Evolutionary conservation across 2,888 invertebrate genomes (phyloP).

Genomic region (Sarcophaga rosellei): DNA sequence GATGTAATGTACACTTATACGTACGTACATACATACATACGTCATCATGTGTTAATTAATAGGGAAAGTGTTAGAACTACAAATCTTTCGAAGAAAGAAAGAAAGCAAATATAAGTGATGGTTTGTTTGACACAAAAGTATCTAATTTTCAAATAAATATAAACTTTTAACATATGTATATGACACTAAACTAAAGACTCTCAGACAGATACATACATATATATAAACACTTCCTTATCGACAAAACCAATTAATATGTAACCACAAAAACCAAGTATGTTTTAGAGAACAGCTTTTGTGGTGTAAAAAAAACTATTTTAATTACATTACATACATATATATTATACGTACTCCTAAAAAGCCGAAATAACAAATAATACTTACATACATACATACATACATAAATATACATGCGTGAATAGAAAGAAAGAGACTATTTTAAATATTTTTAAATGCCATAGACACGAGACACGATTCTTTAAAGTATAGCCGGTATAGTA

Average conservation of each 20-base stretch:
- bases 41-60: slow-evolving; percentile 11
- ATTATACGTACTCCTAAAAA: too few relatives aligned
- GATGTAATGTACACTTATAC: not conserved
- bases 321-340: too few relatives aligned
- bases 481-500: not conserved
- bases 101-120: not conserved
- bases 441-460: not conserved
- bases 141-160: slow-evolving; percentile 13
- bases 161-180: not conserved
- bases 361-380: too few relatives aligned
- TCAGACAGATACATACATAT: too few relatives aligned
- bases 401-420: too few relatives aligned
- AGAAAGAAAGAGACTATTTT: too few relatives aligned
- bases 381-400: too few relatives aligned
- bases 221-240: too few relatives aligned
- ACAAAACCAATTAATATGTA: too few relatives aligned
- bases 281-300: too few relatives aligned
- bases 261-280: too few relatives aligned
- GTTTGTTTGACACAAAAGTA: not conserved
- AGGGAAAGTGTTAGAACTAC: slow-evolving; percentile 25
- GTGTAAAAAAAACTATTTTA: too few relatives aligned
- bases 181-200: not conserved
- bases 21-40: slow-evolving; percentile 31
- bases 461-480: not conserved
- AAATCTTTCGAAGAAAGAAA: slow-evolving; percentile 10